Percentiles rank a stretch among this genome's conserved stretches.
These are phyloP conservation scores for Ranitomeya variabilis DNA, from an alignment of 2,113 vertebrate species.

Conservation along the genomic window DNA sequence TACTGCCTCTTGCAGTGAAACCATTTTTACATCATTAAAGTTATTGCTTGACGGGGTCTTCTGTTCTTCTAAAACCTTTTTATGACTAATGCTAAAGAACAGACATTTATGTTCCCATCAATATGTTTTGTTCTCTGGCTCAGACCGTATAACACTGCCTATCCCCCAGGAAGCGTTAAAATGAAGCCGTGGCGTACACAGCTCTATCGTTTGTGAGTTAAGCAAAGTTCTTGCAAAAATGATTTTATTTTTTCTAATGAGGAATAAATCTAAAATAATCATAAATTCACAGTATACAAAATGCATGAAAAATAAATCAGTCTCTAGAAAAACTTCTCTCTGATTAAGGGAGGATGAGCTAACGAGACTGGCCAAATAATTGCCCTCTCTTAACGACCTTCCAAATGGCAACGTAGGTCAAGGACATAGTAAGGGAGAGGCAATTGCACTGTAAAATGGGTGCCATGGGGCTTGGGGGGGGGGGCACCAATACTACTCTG, in stretches of 20 bases:
- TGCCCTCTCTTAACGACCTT: not conserved
- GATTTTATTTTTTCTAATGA: not conserved
- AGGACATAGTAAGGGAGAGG: too few species aligned
- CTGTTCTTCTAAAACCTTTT: conserved; percentile 26
- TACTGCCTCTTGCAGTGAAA: conserved; percentile 30
- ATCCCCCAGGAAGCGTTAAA: conserved; percentile 40
- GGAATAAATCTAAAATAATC: not conserved
- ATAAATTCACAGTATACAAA: not conserved
- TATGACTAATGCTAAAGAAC: conserved; percentile 53
- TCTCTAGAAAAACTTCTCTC: not conserved
- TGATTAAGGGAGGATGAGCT: not conserved
- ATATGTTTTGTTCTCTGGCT: not conserved
- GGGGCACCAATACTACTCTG: too few species aligned
- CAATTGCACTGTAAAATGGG: too few species aligned
- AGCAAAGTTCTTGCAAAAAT: conserved; percentile 20
- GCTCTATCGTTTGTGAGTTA: not conserved
- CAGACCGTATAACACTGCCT: conserved; percentile 40
- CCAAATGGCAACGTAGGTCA: too few species aligned
- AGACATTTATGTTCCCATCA: conserved; percentile 58
- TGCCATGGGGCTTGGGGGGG: too few species aligned
- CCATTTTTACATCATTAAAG: conserved; percentile 55
- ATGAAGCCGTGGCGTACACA: not conserved
- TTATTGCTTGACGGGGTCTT: conserved; percentile 47
- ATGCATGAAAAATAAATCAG: not conserved
- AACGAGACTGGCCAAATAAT: not conserved